Base-by-base conservation (phyloP, 2,113 vertebrate genomes). In the Ornithorhynchus anatinus region DNA sequence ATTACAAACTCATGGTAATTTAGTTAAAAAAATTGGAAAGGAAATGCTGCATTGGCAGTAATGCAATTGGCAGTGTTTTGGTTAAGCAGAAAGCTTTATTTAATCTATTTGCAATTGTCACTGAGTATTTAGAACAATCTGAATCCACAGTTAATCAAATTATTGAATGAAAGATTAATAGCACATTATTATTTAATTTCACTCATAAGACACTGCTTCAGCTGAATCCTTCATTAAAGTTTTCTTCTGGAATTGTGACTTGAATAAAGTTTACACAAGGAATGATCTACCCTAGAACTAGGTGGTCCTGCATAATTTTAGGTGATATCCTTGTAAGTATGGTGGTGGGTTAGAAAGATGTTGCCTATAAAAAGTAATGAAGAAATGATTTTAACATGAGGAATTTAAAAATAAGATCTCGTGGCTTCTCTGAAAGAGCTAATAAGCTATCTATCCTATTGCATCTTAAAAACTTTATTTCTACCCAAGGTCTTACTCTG, bases 81-180 rank as follows among this genome's bases (percentile, higher is more conserved):
- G 12, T 2, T 19, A 35, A 75, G 71, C 16, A 67, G 22, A 7
- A 43, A 60, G 44, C 63, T 5, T 15, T 19, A 25, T 53, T 38
- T 23, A 25, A 29, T 27, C 22, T 51, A 47, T 66, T 76, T 56
- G 32, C 8, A n/a, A 2, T 19, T 72, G 19, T 9, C 7, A 25
- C 37, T 48, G 8, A 20, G 3, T 22, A 35, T 59, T 77, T 51
- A 72, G 23, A 58, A 62, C 43, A 57, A 42, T 66, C 39, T 35
- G 54, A 58, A 25, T 61, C 23, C 23, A 20, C 45, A 72, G 67
- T 78, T 59, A 61, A 67, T 69, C 54, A 78, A 69, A 74, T 19
- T 31, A 7, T 20, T 36, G 37, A n/a, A n/a, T n/a, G n/a, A 4
- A 7, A 72, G 10, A 56, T 50, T 58, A 84, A 45, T 39, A 43